Conservation (phyloP, 64 coral and sea anemone genomes). For the Stylophora pistillata region DNA sequence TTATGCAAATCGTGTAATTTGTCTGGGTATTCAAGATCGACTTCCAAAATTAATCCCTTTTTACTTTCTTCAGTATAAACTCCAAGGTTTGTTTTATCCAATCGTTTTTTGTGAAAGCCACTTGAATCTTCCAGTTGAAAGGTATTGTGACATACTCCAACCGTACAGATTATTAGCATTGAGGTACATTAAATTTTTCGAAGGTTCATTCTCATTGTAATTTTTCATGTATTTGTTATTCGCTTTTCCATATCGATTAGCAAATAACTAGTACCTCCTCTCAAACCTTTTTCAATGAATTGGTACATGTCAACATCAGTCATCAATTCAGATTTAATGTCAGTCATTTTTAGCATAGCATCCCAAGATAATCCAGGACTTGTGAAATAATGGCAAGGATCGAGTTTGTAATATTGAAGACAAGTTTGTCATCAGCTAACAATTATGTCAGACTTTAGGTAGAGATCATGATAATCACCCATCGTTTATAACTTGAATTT, state of each 20-base stretch:
- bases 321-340: too few relatives aligned
- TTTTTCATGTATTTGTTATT: background rate
- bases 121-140: background rate
- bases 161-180: conserved; percentile 8
- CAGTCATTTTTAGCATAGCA: background rate
- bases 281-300: too few relatives aligned
- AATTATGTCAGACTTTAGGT: background rate
- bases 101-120: background rate
- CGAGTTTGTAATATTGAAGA: background rate
- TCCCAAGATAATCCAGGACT: background rate
- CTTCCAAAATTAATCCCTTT: conserved; percentile 16
- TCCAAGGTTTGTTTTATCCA: background rate
- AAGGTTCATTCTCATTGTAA: background rate
- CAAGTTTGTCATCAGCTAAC: background rate
- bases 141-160: background rate
- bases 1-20: too few relatives aligned
- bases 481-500: background rate
- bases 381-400: conserved; percentile 6
- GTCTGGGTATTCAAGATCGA: too few relatives aligned
- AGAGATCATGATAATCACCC: conserved; percentile 1
- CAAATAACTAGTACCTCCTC: too few relatives aligned
- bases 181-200: conserved; percentile 1
- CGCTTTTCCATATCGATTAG: background rate
- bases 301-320: too few relatives aligned
- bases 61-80: background rate